phyloP scores from a whole-genome alignment of 2,113 vertebrate genomes.

The Platanista minor region DNA sequence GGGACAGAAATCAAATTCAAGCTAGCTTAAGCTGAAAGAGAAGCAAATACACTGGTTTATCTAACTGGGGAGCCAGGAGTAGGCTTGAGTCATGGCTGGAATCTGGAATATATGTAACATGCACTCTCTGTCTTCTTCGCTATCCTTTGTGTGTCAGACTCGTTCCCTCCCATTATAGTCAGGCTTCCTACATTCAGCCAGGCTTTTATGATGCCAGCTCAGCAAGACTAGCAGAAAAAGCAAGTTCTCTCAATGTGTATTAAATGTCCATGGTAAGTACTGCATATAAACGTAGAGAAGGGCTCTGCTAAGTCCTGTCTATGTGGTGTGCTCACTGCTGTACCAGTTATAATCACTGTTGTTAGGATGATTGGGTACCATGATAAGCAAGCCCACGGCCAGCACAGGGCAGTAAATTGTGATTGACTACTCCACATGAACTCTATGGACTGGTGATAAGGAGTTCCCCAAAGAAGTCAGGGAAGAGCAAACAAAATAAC shows the following conservation, averaged over 20 bases:
- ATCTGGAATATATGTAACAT: neutral
- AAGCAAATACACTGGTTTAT: neutral
- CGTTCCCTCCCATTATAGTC: neutral
- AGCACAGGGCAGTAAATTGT: neutral
- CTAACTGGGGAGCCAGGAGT: neutral
- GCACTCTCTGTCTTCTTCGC: neutral
- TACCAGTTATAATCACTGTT: neutral
- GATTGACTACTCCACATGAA: neutral
- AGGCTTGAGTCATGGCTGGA: neutral
- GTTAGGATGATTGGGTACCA: neutral
- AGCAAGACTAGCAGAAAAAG: neutral
- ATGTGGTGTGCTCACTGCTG: too few relatives aligned
- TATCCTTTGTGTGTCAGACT: neutral
- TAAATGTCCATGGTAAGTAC: neutral
- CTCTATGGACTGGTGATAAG: neutral
- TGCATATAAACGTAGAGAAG: neutral
- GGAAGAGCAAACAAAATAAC: neutral
- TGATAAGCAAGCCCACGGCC: neutral
- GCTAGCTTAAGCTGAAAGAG: neutral
- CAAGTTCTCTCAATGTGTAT: neutral
- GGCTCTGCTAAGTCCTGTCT: neutral
- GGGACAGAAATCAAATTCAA: neutral
- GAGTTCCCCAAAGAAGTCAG: neutral
- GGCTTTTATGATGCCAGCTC: neutral
- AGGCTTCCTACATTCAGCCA: neutral